A percentile compares a stretch with the other conserved stretches of the same genome.
Conservation (phyloP, 2,797 vertebrate species). For the Nyctalus aviator region DNA sequence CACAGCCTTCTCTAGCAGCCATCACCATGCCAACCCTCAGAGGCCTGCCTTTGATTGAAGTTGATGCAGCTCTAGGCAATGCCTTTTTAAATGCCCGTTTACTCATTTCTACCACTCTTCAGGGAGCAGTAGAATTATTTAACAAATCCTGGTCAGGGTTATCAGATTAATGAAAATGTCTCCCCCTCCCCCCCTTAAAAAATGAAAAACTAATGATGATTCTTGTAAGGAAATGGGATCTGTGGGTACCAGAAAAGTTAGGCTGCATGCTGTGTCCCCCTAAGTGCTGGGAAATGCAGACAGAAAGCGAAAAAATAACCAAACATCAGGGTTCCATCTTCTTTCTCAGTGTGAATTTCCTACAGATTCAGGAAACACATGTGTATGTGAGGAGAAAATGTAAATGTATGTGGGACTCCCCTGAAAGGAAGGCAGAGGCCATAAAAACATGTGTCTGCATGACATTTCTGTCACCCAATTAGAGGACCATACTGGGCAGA, state of each 20-base stretch:
- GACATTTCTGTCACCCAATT: background rate
- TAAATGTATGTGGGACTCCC: background rate
- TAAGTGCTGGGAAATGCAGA: background rate
- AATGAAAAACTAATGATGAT: background rate
- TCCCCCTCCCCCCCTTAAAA: too few relatives aligned
- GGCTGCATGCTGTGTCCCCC: background rate
- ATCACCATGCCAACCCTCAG: background rate
- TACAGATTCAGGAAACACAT: background rate
- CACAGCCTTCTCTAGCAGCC: too few relatives aligned
- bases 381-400: background rate
- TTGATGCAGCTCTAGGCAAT: background rate
- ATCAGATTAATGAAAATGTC: background rate
- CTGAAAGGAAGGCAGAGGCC: background rate
- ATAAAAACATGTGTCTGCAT: background rate
- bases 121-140: background rate
- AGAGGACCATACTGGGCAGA: background rate
- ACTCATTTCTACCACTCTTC: background rate
- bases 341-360: background rate
- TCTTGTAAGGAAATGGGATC: background rate
- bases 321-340: background rate
- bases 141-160: background rate
- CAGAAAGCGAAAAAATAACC: background rate
- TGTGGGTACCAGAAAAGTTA: background rate
- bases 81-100: background rate
- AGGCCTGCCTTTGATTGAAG: background rate